Percentiles rank a stretch among this genome's conserved stretches.
These are phyloP conservation scores for Agrotis exclamationis DNA, from an alignment of 2,888 invertebrate genomes.

Conservation along the genomic window DNA sequence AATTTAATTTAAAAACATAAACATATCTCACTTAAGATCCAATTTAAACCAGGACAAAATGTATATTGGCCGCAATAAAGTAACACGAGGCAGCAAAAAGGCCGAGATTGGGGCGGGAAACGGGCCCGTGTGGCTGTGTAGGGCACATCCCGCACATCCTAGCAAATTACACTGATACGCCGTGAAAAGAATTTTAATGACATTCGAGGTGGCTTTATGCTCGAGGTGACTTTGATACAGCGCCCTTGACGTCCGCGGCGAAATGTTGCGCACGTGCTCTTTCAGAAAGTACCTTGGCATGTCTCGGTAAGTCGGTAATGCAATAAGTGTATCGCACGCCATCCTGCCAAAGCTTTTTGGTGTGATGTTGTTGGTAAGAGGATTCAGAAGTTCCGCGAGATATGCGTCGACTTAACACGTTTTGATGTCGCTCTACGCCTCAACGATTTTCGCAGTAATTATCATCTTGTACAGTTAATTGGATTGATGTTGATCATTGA, in stretches of 20 bases:
- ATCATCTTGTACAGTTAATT: conserved; percentile 21
- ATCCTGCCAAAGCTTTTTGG: conserved; percentile 37
- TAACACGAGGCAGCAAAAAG: conserved; percentile 62
- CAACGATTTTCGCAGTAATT: conserved; percentile 26
- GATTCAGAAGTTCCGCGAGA: conserved; percentile 38
- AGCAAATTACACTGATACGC: conserved; percentile 64
- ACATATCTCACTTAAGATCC: conserved; percentile 58
- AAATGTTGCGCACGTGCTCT: conserved; percentile 36
- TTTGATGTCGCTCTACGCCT: conserved; percentile 3
- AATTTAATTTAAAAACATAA: conserved; percentile 60
- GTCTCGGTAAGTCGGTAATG: conserved; percentile 40
- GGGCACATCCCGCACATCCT: conserved; percentile 55
- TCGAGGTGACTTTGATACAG: conserved; percentile 64
- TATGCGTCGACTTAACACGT: not conserved
- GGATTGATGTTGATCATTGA: conserved; percentile 22
- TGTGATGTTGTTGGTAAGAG: conserved; percentile 31
- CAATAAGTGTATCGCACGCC: conserved; percentile 29
- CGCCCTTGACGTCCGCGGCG: conserved; percentile 31
- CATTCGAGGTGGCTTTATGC: conserved; percentile 61
- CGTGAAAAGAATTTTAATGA: conserved; percentile 76
- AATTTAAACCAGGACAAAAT: conserved; percentile 64
- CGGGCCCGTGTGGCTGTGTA: conserved; percentile 32
- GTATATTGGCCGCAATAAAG: conserved; percentile 64
- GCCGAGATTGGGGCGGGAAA: conserved; percentile 53
- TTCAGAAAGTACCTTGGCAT: conserved; percentile 19